These are phyloP conservation scores for Drosophila malerkotliana DNA, from an alignment of 1,140 invertebrate genomes.

Conservation along the genomic window DNA sequence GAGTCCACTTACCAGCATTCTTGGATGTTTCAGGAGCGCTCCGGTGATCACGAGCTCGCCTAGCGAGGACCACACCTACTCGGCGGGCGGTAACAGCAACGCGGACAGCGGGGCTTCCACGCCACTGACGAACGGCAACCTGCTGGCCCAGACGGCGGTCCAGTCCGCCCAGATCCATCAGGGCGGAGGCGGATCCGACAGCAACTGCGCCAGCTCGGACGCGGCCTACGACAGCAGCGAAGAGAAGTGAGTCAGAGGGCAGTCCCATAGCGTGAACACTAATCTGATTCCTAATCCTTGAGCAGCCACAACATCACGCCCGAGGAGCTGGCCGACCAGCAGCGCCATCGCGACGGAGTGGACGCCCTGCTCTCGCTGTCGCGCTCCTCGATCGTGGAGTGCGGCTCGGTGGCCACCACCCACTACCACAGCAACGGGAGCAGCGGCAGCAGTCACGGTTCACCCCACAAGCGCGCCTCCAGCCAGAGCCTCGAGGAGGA, in stretches of 20 bases:
- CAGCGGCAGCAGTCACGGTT: conserved; percentile 71
- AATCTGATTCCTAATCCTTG: conserved; percentile 1
- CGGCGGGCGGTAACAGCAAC: conserved; percentile 84
- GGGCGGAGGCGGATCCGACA: conserved; percentile 54
- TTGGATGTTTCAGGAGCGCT: conserved; percentile 32
- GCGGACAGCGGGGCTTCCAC: conserved; percentile 78
- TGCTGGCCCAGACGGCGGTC: conserved; percentile 39
- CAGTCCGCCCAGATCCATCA: conserved; percentile 19
- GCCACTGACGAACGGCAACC: conserved; percentile 71
- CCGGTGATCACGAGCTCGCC: conserved; percentile 90
- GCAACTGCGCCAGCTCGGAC: conserved; percentile 84
- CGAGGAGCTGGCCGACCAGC: conserved; percentile 88
- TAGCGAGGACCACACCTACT: conserved; percentile 92
- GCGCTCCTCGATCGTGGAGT: conserved; percentile 66
- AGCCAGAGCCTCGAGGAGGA: conserved; percentile 76
- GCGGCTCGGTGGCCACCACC: conserved; percentile 61
- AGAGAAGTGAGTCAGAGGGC: conserved; percentile 81
- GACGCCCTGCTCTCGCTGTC: conserved; percentile 88
- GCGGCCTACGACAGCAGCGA: conserved; percentile 85
- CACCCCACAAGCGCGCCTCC: conserved; percentile 79
- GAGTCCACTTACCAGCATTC: not conserved
- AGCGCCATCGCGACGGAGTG: conserved; percentile 91
- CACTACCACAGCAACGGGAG: conserved; percentile 69
- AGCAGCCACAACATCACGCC: conserved; percentile 73
- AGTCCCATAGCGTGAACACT: not conserved